Conservation (phyloP, 2,797 vertebrate genomes). For the Pagetopsis macropterus region DNA sequence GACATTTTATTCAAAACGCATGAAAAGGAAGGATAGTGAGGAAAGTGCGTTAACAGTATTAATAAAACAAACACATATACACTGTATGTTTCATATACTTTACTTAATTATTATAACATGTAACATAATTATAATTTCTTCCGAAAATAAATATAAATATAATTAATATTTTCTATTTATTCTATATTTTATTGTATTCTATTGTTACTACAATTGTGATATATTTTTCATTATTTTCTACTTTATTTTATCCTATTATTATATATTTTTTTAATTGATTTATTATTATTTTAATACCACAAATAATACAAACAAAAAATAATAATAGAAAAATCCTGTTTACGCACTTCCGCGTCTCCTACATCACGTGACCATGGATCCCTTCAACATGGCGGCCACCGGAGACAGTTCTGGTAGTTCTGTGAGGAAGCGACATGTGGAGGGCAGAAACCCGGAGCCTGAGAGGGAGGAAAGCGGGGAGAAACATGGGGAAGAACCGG, state of each 20-base stretch:
- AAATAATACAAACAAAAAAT: background rate
- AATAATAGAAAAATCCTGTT: background rate
- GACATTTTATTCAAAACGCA: too few species aligned
- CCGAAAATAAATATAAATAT: too few species aligned
- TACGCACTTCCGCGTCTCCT: slow-evolving; percentile 23
- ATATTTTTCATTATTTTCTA: too few species aligned
- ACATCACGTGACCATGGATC: slow-evolving; percentile 60
- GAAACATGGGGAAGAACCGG: slow-evolving; percentile 7
- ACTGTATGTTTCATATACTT: too few species aligned
- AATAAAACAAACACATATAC: too few species aligned
- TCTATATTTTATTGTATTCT: background rate
- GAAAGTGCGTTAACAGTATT: too few species aligned
- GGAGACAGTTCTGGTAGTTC: slow-evolving; percentile 8
- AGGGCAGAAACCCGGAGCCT: slow-evolving; percentile 32
- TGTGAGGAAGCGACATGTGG: slow-evolving; percentile 73
- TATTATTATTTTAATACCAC: background rate
- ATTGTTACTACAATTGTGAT: too few species aligned
- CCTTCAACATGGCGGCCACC: slow-evolving; percentile 75
- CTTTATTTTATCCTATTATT: too few species aligned
- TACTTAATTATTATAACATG: too few species aligned
- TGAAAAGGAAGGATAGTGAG: too few species aligned
- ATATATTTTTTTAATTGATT: too few species aligned
- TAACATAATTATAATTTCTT: too few species aligned
- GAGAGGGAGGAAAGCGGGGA: background rate
- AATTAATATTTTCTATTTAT: background rate